A percentile compares a stretch with the other conserved stretches of the same genome.
Conservation (phyloP, 2,797 vertebrate species). For the Myiothlypis coronata region DNA sequence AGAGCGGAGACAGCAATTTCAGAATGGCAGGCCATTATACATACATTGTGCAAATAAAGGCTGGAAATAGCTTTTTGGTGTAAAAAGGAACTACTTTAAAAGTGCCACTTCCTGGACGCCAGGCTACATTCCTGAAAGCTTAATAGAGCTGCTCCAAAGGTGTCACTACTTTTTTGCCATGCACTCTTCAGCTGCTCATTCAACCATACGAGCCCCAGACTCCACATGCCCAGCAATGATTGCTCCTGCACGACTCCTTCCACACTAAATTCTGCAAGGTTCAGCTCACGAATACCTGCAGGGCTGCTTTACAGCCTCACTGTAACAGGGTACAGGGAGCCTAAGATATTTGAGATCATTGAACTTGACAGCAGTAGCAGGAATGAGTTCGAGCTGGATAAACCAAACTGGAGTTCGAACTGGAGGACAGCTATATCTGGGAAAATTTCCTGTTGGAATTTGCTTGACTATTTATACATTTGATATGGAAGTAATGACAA, state of each 20-base stretch:
- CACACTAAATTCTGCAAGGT: background rate
- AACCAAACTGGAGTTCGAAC: background rate
- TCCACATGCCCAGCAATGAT: background rate
- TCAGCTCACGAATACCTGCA: background rate
- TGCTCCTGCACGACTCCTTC: background rate
- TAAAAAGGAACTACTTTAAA: background rate
- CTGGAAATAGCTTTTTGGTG: background rate
- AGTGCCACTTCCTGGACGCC: background rate
- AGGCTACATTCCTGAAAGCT: background rate
- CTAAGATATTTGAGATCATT: background rate
- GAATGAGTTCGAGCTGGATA: background rate
- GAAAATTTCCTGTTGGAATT: background rate
- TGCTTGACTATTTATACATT: background rate
- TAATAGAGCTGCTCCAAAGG: background rate
- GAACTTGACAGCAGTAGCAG: background rate
- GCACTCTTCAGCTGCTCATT: background rate
- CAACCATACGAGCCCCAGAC: background rate
- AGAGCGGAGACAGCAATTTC: background rate
- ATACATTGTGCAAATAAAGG: background rate
- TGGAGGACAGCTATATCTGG: background rate
- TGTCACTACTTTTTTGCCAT: background rate
- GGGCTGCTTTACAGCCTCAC: background rate
- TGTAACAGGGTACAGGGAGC: background rate
- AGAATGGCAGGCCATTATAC: background rate
- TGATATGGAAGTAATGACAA: background rate